Conservation (phyloP, 2,797 vertebrate species). For the Coranthus polyacanthus region DNA sequence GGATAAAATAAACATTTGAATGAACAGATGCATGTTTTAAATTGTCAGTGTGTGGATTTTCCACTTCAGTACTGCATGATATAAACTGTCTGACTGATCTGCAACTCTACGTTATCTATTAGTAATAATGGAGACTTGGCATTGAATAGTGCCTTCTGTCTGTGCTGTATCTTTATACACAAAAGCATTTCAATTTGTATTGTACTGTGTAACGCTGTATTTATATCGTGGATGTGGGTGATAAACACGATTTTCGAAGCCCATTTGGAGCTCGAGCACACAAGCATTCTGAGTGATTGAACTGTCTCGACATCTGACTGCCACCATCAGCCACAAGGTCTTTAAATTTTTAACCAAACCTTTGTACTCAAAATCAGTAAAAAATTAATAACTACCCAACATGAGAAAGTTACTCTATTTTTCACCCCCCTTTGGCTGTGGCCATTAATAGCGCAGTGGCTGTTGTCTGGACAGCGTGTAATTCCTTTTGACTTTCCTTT, state of each 20-base stretch:
- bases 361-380: slow-evolving; percentile 88
- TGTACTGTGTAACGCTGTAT: not conserved
- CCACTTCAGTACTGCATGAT: not conserved
- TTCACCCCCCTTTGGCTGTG: slow-evolving; percentile 49
- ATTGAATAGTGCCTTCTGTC: too few species aligned
- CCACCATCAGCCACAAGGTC: slow-evolving; percentile 82
- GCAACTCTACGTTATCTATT: too few species aligned
- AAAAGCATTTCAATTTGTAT: slow-evolving; percentile 5
- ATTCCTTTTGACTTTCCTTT: slow-evolving; percentile 93
- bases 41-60: too few species aligned
- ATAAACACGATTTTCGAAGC: slow-evolving; percentile 20
- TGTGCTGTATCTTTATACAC: not conserved
- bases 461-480: slow-evolving; percentile 89
- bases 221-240: slow-evolving; percentile 24
- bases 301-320: slow-evolving; percentile 77
- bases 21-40: too few species aligned
- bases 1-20: too few species aligned
- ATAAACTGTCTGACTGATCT: not conserved
- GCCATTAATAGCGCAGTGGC: slow-evolving; percentile 86
- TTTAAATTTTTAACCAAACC: slow-evolving; percentile 89
- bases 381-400: slow-evolving; percentile 88
- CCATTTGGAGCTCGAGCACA: slow-evolving; percentile 30
- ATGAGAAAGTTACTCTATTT: slow-evolving; percentile 77
- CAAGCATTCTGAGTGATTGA: slow-evolving; percentile 64
- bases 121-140: too few species aligned